Conservation (phyloP, 2,888 invertebrate species). For the Mythimna ferrago region DNA sequence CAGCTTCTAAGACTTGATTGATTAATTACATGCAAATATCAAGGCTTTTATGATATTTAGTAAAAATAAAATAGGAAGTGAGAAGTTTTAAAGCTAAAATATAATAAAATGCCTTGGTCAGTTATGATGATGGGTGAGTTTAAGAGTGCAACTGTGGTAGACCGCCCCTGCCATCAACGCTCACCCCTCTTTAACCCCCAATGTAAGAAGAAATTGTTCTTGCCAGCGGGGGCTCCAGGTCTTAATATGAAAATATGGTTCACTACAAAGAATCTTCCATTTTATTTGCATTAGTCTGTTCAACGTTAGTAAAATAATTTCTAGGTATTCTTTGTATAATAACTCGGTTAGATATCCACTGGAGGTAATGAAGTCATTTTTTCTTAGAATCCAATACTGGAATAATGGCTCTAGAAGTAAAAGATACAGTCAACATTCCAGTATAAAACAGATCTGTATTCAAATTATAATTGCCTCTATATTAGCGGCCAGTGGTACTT, state of each 20-base stretch:
- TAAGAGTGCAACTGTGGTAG: constrained; percentile 42
- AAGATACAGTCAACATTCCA: neutral
- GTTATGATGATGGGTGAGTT: constrained; percentile 27
- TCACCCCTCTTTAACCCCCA: constrained; percentile 60
- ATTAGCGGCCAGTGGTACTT: constrained; percentile 20
- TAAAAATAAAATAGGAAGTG: neutral
- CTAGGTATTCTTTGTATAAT: constrained; percentile 60
- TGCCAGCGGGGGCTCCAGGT: constrained; percentile 79
- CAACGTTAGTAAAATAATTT: constrained; percentile 68
- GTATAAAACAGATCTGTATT: constrained; percentile 17
- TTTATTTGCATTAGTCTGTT: constrained; percentile 82
- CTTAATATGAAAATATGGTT: constrained; percentile 87
- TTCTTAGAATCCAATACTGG: neutral
- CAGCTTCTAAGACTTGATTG: neutral
- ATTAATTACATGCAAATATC: neutral
- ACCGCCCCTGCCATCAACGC: constrained; percentile 30
- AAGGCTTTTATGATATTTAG: neutral
- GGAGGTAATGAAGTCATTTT: neutral
- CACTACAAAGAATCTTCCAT: constrained; percentile 80
- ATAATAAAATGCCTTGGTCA: constrained; percentile 7
- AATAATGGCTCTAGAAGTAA: neutral
- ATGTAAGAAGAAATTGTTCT: constrained; percentile 82
- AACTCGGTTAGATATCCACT: constrained; percentile 34
- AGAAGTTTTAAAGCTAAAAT: neutral
- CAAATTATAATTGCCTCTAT: constrained; percentile 24